Base-by-base conservation (phyloP, 1,140 invertebrate species). In the Drosophila insularis region DNA sequence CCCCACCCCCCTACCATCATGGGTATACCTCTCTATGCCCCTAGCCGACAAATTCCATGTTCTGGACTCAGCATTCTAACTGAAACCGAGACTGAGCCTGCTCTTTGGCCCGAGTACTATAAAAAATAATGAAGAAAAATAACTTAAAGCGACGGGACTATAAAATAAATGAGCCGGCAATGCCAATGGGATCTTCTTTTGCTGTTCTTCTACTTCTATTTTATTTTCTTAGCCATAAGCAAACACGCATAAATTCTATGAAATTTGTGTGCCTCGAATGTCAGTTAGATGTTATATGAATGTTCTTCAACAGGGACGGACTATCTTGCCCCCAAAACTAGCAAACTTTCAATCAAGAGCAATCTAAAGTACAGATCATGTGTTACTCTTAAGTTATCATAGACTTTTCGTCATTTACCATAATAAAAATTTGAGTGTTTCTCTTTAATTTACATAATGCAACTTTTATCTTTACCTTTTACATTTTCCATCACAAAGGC, bases 81-180 rank as follows among this genome's bases (percentile, higher is more conserved):
- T 31, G 40, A 7, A 23, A 27, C 27, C 21, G 40, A 7, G 19
- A 10, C 31, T 17, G 27, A 58, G 53, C 50, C 68, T 54, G 63
- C 32, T 63, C 78, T 68, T 68, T 59, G 23, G 61, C 31, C 71
- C 59, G 43, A 50, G 43, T 50, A 50, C 43, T 72, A 84, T 87
- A 80, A 87, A 89, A 89, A 84, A 87, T 87, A 87, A 87, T 87
- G 84, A 87, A 89, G 84, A 87, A 70, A 84, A 87, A 87, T 87
- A 87, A 89, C 84, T 87, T 87, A 89, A 87, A 87, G 84, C 85
- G 84, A 67, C 77, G 80, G 43, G 73, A 72, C 84, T 82, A 87
- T 87, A 89, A 87, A 87, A 89, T 84, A 87, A 87, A 87, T 89
- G 84, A 87, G 81, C 76, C 76, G 74, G 74, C 74, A 77, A 77